Evolutionary conservation across 37 sponge, comb jelly and placozoan species (phyloP), one percentile per base, ranked within the genome.

Genomic region (Chondrosia reniformis): DNA sequence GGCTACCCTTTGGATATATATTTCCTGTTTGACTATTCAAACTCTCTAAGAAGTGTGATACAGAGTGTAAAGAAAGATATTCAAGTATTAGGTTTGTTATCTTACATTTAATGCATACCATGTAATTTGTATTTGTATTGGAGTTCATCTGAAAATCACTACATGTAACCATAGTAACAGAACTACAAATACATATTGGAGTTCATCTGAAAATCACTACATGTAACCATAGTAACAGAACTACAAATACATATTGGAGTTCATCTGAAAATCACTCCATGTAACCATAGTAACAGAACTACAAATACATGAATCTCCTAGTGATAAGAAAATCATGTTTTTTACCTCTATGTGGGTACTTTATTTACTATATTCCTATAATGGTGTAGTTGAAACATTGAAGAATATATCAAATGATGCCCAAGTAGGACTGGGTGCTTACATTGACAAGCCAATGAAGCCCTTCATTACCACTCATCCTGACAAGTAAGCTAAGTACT

Each of bases 401-500:
- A 17, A 25, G 24, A 69, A 69, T 40, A 17, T 69, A 36, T 39
- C 72, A 34, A 22, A 36, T 40, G 5, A 69, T 24, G 39, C 2
- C 24, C 8, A 25, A 38, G 72, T 69, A 24, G 72, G 72, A 1
- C 72, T 69, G 12, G 72, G 72, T 40, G 36, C 36, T 10, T 69
- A 43, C 22, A 44, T 69, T 24, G 72, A 69, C 41, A 69, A 69
- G 36, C 72, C 72, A 3, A 44, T 69, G 4, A 69, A 69, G 13
- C 72, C 72, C 2, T 69, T 69, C 43, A 69, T 69, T 31, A 69
- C 2, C 72, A 69, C 72, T 40, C 72, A 69, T 69, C 72, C 72
- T 69, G 42, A 41, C 10, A 39, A 9, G 72, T 69, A 69, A 69
- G 43, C 31, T 33, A 33, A 64, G 4, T 36, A 64, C 4, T 64